Evolutionary conservation across 2,113 vertebrate species (phyloP).

Genomic region (Hippoglossus stenolepis): DNA sequence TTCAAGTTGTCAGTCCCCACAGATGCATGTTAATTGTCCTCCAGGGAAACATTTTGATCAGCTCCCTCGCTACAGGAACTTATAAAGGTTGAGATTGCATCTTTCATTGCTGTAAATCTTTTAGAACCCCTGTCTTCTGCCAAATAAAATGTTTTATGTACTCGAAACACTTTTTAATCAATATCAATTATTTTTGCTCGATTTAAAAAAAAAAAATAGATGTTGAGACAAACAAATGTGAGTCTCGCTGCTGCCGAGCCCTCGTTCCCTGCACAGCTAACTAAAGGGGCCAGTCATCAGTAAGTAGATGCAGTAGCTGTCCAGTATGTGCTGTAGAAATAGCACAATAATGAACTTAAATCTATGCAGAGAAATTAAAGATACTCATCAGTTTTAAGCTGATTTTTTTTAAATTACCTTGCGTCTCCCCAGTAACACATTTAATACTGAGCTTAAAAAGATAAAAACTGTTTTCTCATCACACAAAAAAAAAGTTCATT

Average conservation of each 20-base stretch:
- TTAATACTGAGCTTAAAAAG: no score
- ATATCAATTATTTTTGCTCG: no score
- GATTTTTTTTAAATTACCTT: no score
- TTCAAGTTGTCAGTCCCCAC: not conserved
- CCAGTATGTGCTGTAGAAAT: no score
- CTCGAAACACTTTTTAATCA: not conserved
- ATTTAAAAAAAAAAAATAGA: no score
- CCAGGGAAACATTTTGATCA: not conserved
- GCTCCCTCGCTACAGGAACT: not conserved
- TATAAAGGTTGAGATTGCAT: not conserved
- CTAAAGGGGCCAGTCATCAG: no score
- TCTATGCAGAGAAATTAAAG: not conserved
- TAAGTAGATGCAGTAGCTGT: no score
- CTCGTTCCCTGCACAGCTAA: no score
- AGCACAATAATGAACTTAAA: no score
- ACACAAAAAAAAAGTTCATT: not conserved
- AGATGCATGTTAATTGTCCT: not conserved
- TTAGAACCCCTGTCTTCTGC: not conserved
- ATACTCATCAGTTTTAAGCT: not conserved
- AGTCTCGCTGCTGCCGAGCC: no score
- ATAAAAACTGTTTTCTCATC: not conserved
- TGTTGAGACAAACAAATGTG: no score
- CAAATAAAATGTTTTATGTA: not conserved
- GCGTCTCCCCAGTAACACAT: no score
- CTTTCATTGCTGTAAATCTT: not conserved